Percentiles rank a stretch among this genome's conserved stretches.
Conservation (phyloP, 2,888 invertebrate species). For the Lissonota sp. region DNA sequence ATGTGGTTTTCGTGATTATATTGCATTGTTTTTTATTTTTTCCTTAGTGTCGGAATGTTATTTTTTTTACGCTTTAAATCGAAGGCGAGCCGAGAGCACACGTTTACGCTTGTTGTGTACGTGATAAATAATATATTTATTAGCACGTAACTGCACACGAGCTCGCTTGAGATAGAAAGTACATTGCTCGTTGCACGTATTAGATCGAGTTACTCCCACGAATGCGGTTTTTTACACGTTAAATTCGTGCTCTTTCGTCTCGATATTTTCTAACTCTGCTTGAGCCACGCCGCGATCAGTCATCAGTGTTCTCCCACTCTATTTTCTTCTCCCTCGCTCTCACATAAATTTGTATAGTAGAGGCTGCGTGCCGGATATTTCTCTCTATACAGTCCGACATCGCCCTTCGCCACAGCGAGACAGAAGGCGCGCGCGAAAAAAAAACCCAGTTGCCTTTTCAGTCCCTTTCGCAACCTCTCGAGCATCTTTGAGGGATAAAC, state of each 20-base stretch:
- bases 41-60: too few species aligned
- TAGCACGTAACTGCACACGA: too few species aligned
- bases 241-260: conserved; percentile 32
- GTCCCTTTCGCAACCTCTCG: too few species aligned
- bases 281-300: too few species aligned
- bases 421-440: neutral
- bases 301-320: neutral
- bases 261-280: too few species aligned
- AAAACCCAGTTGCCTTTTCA: too few species aligned
- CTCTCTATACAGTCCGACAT: neutral
- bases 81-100: conserved; percentile 31
- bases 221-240: conserved; percentile 18
- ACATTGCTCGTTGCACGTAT: conserved; percentile 55
- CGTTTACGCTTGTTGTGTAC: conserved; percentile 28
- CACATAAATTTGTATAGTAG: too few species aligned
- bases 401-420: neutral
- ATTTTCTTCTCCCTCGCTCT: neutral
- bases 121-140: conserved; percentile 2
- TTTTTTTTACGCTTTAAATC: too few species aligned
- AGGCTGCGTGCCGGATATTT: too few species aligned
- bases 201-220: conserved; percentile 62
- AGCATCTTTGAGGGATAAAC: neutral
- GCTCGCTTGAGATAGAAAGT: conserved; percentile 51
- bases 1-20: too few species aligned
- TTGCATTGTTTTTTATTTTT: too few species aligned